Evolutionary conservation across 2,797 vertebrate genomes (phyloP).

Genomic region (Galaxias olidus): DNA sequence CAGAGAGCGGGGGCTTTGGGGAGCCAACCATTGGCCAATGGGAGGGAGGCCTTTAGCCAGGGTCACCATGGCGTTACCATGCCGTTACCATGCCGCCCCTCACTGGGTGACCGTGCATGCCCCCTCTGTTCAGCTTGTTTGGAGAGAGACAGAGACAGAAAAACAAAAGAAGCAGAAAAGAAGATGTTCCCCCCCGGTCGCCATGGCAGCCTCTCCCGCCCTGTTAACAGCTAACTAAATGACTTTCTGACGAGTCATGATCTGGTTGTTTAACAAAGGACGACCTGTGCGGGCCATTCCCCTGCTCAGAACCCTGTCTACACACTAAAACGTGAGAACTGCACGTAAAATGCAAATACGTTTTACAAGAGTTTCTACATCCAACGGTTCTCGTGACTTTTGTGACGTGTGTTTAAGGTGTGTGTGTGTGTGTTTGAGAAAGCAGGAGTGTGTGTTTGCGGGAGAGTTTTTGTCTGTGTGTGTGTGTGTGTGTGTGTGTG

Average conservation of each 20-base stretch:
- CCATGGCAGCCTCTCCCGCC: conserved; percentile 29
- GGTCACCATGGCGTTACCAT: conserved; percentile 37
- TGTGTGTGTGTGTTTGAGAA: background rate
- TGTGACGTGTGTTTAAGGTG: conserved; percentile 37
- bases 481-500: no score
- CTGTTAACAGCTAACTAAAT: background rate
- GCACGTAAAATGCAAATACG: no score
- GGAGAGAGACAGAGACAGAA: conserved; percentile 8
- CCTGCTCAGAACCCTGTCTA: background rate
- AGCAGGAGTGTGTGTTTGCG: background rate
- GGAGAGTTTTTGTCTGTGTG: background rate
- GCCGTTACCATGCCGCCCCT: conserved; percentile 52
- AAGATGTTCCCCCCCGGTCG: conserved; percentile 35
- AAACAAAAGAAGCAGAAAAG: conserved; percentile 1
- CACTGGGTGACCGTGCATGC: conserved; percentile 28
- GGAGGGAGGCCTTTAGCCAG: conserved; percentile 7
- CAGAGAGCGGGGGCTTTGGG: no score
- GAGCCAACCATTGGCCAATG: no score
- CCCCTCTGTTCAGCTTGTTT: conserved; percentile 33
- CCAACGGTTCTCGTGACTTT: conserved; percentile 6
- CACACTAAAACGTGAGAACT: background rate
- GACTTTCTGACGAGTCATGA: background rate
- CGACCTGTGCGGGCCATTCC: no score
- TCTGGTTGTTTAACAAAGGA: background rate
- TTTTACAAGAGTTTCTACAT: background rate